Evolutionary conservation across 2,797 vertebrate species (phyloP).

Genomic region (Amblyopsis hoosieri): DNA sequence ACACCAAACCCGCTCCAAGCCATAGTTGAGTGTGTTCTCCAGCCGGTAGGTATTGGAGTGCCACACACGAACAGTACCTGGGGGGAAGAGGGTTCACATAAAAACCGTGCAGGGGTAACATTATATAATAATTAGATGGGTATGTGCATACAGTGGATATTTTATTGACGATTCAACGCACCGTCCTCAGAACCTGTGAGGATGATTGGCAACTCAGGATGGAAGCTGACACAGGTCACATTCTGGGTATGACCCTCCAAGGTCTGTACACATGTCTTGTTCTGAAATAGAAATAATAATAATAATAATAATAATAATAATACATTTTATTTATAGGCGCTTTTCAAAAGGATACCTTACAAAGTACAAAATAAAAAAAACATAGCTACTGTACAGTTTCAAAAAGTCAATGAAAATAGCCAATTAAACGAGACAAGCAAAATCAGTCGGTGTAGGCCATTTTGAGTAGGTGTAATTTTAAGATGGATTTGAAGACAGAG

Average conservation of each 20-base stretch:
- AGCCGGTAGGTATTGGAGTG: slow-evolving; percentile 93
- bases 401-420: too few relatives aligned
- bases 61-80: slow-evolving; percentile 93
- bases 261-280: slow-evolving; percentile 94
- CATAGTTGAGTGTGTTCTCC: slow-evolving; percentile 92
- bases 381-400: too few relatives aligned
- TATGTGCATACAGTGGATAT: neutral
- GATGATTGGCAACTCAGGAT: slow-evolving; percentile 92
- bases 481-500: too few relatives aligned
- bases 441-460: too few relatives aligned
- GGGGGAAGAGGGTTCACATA: neutral
- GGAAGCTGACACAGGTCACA: slow-evolving; percentile 92
- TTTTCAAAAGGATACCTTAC: too few relatives aligned
- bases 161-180: slow-evolving; percentile 52
- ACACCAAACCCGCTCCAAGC: slow-evolving; percentile 95
- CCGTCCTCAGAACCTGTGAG: slow-evolving; percentile 95
- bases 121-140: neutral
- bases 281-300: slow-evolving; percentile 66
- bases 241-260: slow-evolving; percentile 95
- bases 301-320: too few relatives aligned
- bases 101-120: neutral
- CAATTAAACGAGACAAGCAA: too few relatives aligned
- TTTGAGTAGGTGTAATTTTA: too few relatives aligned
- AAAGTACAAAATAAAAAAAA: too few relatives aligned
- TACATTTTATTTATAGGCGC: too few relatives aligned